Conservation (phyloP, 23 tunicate species). For the Clavelina lepadiformis region DNA sequence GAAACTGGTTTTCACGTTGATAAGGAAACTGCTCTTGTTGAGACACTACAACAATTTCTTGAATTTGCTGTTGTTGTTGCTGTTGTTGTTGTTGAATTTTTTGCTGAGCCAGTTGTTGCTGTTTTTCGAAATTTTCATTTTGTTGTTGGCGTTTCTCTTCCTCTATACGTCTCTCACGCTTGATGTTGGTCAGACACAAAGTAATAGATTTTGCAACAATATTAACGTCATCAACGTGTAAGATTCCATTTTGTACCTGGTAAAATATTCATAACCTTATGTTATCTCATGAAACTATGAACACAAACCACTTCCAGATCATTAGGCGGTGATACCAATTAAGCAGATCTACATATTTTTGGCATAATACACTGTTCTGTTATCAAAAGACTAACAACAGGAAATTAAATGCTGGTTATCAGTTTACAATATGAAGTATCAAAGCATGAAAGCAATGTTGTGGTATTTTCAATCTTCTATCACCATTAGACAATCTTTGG, state of each 20-base stretch:
- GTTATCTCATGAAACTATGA: neutral
- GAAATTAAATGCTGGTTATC: too few species aligned
- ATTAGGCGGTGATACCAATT: too few species aligned
- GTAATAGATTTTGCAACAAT: slow-evolving; percentile 66
- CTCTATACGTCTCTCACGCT: slow-evolving; percentile 35
- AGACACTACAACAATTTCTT: neutral
- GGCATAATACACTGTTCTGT: too few species aligned
- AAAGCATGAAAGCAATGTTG: too few species aligned
- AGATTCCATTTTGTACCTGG: slow-evolving; percentile 86
- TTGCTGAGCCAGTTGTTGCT: slow-evolving; percentile 5
- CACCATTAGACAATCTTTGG: too few species aligned
- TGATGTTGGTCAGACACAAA: slow-evolving; percentile 31
- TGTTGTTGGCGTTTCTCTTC: slow-evolving; percentile 29
- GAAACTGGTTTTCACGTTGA: neutral
- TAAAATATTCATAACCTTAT: neutral
- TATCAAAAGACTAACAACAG: too few species aligned
- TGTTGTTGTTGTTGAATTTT: slow-evolving; percentile 2
- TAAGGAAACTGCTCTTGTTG: slow-evolving; percentile 28
- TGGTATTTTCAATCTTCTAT: too few species aligned
- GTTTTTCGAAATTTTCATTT: too few species aligned
- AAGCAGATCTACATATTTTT: too few species aligned
- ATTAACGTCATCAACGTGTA: slow-evolving; percentile 82
- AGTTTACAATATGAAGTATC: too few species aligned
- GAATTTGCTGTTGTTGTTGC: slow-evolving; percentile 12
- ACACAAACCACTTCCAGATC: too few species aligned